Base-by-base conservation (phyloP, 2,113 vertebrate genomes). In the Lethenteron reissneri region DNA sequence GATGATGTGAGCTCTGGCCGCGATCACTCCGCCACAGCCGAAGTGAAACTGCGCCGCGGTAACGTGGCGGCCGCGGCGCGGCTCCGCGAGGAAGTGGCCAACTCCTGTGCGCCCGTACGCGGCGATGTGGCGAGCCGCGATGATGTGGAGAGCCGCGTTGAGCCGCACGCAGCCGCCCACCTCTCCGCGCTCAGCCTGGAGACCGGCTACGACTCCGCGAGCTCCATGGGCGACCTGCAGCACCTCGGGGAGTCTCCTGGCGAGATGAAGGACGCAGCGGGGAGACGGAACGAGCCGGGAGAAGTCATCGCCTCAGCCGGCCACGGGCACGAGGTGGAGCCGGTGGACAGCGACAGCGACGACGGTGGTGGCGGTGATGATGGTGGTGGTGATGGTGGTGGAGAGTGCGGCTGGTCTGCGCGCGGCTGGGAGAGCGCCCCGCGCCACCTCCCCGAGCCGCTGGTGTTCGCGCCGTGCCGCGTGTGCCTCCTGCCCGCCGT, bases 401-500 rank as follows among this genome's bases (percentile, higher is more conserved):
- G 25, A 17, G 25, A n/a, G 25, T 17, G 64, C 64, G n/a, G 11
- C 11, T n/a, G 25, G 25, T n/a, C 25, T 68, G 10, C 25, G n/a
- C n/a, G 11, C 25, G 60, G 17, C 17, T n/a, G 25, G n/a, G n/a
- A n/a, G 25, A 25, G 9, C 25, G 64, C n/a, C n/a, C 8, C 64
- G 25, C n/a, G 11, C 10, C n/a, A 68, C n/a, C 8, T 68, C 25
- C 64, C 10, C n/a, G 64, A 76, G 73, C 78, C 81, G 72, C 78
- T 83, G 71, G 78, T 84, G 74, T 73, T 85, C 75, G 79, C 85
- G 72, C 82, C 82, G 74, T 97, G 94, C 80, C 86, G 89, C 73
- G 86, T 97, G 79, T 97, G 94, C 79, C 81, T 97, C 78, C 87
- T 91, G 74, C 80, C 83, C 71, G 88, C 86, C 78, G 79, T 83